phyloP scores from a whole-genome alignment of 2,888 invertebrate genomes.

The Diarsia rubi region DNA sequence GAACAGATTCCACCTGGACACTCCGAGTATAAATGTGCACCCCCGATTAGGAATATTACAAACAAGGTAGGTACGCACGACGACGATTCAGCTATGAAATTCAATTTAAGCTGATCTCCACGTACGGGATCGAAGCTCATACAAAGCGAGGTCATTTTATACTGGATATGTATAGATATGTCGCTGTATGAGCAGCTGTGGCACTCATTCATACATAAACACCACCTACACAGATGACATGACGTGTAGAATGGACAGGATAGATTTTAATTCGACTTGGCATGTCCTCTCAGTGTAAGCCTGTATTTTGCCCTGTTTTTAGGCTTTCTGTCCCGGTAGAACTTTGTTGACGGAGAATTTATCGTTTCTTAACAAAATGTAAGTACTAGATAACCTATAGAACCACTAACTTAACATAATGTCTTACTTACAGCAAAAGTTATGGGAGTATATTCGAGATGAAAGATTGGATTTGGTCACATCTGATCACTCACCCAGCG shows the following conservation, averaged over 20 bases:
- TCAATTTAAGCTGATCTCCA: no score
- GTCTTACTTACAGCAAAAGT: slow-evolving; percentile 78
- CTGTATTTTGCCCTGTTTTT: neutral
- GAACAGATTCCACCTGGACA: slow-evolving; percentile 91
- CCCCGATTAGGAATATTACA: slow-evolving; percentile 91
- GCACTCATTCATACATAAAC: no score
- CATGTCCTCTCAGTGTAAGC: neutral
- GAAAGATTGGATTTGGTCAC: slow-evolving; percentile 90
- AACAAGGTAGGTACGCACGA: slow-evolving; percentile 89
- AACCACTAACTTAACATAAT: neutral
- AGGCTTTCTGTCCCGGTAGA: neutral
- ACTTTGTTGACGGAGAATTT: neutral
- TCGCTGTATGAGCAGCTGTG: no score
- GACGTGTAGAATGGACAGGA: no score
- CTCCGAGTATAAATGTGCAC: slow-evolving; percentile 93
- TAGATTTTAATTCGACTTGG: neutral
- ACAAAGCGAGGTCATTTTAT: no score
- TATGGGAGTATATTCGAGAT: slow-evolving; percentile 91
- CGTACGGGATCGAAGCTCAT: no score
- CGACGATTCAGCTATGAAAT: no score
- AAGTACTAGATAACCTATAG: neutral
- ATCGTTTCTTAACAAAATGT: neutral
- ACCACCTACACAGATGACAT: no score
- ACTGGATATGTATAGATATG: no score
- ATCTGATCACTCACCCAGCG: slow-evolving; percentile 92